Conservation (phyloP, 92 coral and sea anemone genomes). For the Zoanthus sansibaricus region DNA sequence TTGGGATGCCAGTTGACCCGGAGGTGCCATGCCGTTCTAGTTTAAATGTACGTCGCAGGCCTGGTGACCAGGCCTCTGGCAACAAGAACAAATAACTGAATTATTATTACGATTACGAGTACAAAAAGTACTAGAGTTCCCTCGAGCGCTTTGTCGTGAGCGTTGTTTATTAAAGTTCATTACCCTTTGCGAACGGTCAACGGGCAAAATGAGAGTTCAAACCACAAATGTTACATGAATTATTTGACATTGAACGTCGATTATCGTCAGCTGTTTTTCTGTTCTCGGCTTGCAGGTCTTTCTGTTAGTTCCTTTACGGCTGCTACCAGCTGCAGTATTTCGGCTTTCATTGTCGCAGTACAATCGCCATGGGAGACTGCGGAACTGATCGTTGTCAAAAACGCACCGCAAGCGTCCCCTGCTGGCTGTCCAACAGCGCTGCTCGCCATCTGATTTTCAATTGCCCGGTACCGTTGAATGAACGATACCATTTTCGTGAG, state of each 20-base stretch:
- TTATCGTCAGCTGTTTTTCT: no score
- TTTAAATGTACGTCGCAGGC: no score
- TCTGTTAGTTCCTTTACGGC: constrained; percentile 10
- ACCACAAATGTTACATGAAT: not conserved
- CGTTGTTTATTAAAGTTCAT: no score
- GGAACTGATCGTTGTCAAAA: not conserved
- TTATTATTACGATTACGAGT: no score
- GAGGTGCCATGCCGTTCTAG: no score
- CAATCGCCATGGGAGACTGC: not conserved
- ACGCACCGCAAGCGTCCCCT: not conserved
- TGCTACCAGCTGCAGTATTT: constrained; percentile 4
- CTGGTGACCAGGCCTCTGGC: no score
- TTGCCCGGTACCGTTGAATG: constrained; percentile 3
- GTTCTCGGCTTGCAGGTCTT: not conserved
- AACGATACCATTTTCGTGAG: constrained; percentile 30
- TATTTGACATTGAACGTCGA: not conserved
- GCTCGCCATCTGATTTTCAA: not conserved
- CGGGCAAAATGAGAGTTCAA: not conserved
- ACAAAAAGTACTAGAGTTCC: no score
- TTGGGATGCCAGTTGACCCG: no score
- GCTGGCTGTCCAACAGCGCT: not conserved
- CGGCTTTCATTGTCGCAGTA: not conserved
- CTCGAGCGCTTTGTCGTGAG: no score
- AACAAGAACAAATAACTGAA: no score
- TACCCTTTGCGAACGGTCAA: not conserved